Percentiles rank a stretch among this genome's conserved stretches.
These are phyloP conservation scores for Haliclona indistincta DNA, from an alignment of 37 sponge, comb jelly and placozoan species.

Conservation along the genomic window DNA sequence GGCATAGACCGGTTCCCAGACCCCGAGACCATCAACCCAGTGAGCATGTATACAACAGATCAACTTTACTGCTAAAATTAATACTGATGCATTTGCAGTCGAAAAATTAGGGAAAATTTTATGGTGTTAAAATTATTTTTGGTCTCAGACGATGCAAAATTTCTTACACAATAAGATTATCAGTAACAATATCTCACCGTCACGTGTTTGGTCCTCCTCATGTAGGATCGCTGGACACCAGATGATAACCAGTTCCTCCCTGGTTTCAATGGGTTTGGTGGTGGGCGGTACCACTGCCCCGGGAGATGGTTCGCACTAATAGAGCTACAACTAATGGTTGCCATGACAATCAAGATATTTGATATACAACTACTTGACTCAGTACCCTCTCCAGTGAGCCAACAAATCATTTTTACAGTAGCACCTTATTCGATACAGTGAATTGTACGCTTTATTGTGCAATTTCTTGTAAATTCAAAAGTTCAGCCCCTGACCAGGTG, in stretches of 20 bases:
- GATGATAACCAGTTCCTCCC: constrained; percentile 48
- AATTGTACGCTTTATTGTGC: too few relatives aligned
- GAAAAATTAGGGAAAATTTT: neutral
- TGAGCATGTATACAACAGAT: too few relatives aligned
- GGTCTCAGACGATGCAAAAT: neutral
- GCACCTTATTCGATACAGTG: too few relatives aligned
- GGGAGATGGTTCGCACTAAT: constrained; percentile 69
- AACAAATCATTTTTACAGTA: too few relatives aligned
- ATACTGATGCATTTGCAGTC: too few relatives aligned
- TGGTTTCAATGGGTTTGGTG: constrained; percentile 69
- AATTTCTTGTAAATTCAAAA: too few relatives aligned
- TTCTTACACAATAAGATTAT: too few relatives aligned
- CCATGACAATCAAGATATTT: constrained; percentile 24
- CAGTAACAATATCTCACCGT: neutral
- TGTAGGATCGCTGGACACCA: constrained; percentile 21
- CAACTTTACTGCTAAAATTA: too few relatives aligned
- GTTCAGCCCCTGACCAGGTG: neutral
- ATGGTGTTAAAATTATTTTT: neutral
- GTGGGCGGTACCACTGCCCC: constrained; percentile 58
- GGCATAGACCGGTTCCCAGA: constrained; percentile 32
- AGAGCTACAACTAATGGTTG: constrained; percentile 56
- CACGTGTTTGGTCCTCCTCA: constrained; percentile 1
- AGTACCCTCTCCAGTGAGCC: constrained; percentile 48
- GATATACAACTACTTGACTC: constrained; percentile 31
- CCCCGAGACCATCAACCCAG: constrained; percentile 48